Evolutionary conservation across 2,113 vertebrate genomes (phyloP).

Genomic region (Taxidea taxus): DNA sequence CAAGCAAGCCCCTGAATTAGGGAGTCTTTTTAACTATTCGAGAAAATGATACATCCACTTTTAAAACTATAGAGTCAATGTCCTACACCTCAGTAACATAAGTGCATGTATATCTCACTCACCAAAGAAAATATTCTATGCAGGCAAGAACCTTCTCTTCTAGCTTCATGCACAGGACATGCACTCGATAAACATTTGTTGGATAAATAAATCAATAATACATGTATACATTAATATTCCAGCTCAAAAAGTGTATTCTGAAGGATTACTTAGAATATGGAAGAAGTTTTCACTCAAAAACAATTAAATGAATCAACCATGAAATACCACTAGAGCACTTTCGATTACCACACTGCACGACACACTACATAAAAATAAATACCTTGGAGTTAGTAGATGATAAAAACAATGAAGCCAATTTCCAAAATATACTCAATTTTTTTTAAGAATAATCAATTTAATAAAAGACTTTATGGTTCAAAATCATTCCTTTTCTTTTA

Average conservation of each 20-base stretch:
- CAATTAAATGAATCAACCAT: background rate
- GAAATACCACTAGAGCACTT: background rate
- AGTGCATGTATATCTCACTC: background rate
- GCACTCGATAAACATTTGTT: constrained; percentile 32
- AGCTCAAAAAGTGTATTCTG: constrained; percentile 21
- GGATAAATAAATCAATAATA: constrained; percentile 22
- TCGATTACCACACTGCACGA: background rate
- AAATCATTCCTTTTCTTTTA: constrained; percentile 42
- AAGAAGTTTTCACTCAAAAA: constrained; percentile 37
- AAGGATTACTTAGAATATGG: constrained; percentile 21
- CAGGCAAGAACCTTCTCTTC: constrained; percentile 38
- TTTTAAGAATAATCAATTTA: background rate
- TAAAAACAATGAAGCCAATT: constrained; percentile 60
- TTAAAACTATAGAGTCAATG: constrained; percentile 4
- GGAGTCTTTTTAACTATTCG: background rate
- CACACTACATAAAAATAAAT: constrained; percentile 25
- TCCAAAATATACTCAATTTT: constrained; percentile 21
- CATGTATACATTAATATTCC: constrained; percentile 7
- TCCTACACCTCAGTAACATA: constrained; percentile 25
- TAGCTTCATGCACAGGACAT: background rate
- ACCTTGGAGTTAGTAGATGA: constrained; percentile 51
- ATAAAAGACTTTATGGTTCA: background rate
- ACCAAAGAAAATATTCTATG: constrained; percentile 33
- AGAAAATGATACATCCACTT: background rate
- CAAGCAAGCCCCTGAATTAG: constrained; percentile 15